These are phyloP conservation scores for Gnatocerus cornutus DNA, from an alignment of 2,888 invertebrate species.

Conservation along the genomic window DNA sequence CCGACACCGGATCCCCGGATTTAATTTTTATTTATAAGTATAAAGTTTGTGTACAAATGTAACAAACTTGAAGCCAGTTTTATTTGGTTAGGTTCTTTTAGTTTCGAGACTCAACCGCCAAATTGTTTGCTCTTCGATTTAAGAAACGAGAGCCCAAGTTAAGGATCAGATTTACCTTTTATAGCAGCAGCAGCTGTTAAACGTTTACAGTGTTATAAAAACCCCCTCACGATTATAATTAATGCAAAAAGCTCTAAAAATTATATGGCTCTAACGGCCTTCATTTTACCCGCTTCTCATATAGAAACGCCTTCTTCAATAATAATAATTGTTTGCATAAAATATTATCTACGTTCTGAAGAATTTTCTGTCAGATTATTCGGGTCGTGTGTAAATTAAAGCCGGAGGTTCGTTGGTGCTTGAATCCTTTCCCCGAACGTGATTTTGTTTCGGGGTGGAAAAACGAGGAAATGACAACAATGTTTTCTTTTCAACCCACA, in stretches of 20 bases:
- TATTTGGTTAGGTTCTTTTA: slow-evolving; percentile 43
- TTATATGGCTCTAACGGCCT: slow-evolving; percentile 14
- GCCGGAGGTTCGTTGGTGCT: too few relatives aligned
- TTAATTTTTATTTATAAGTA: slow-evolving; percentile 25
- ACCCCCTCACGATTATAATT: slow-evolving; percentile 29
- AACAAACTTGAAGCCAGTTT: slow-evolving; percentile 22
- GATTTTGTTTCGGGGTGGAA: slow-evolving; percentile 1
- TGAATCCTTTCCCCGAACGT: background rate
- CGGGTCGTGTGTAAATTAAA: slow-evolving; percentile 13
- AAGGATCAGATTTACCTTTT: slow-evolving; percentile 47
- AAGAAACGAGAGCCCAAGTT: slow-evolving; percentile 34
- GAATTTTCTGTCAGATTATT: background rate
- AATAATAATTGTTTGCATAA: slow-evolving; percentile 33
- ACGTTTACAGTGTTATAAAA: slow-evolving; percentile 34
- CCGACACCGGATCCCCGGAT: background rate
- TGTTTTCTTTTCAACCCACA: background rate
- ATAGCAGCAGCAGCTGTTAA: slow-evolving; percentile 42
- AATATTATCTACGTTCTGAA: slow-evolving; percentile 7
- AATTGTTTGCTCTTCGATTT: slow-evolving; percentile 45
- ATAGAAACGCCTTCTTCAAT: slow-evolving; percentile 4
- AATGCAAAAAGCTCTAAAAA: slow-evolving; percentile 38
- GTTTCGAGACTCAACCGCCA: slow-evolving; percentile 25
- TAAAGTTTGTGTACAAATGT: slow-evolving; percentile 35
- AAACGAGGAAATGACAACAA: background rate
- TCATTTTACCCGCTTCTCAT: background rate